These are phyloP conservation scores for Catamblyrhynchus diadema DNA, from an alignment of 2,797 vertebrate genomes.

Conservation along the genomic window DNA sequence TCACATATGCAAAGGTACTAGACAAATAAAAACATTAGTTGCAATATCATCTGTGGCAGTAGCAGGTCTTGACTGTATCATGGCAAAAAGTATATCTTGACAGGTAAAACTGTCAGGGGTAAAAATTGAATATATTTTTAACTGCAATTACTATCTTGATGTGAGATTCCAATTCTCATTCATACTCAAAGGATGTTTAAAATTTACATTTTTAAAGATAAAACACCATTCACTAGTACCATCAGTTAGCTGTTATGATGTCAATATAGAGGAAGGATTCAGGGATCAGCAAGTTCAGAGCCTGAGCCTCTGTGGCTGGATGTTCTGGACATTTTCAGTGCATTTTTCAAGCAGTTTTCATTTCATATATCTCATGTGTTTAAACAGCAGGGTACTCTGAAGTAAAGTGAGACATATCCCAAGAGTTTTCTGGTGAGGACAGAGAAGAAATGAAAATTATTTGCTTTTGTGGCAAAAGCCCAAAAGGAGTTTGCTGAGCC, in stretches of 20 bases:
- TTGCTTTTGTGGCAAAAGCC: not conserved
- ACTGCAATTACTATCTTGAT: not conserved
- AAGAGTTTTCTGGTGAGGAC: not conserved
- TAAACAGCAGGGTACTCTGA: not conserved
- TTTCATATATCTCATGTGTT: not conserved
- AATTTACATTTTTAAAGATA: not conserved
- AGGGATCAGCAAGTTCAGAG: not conserved
- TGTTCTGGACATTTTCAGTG: not conserved
- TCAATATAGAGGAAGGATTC: not conserved
- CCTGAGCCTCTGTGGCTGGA: not conserved
- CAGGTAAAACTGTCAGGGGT: not conserved
- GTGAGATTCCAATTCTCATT: not conserved
- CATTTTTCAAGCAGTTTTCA: not conserved
- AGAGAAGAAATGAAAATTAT: not conserved
- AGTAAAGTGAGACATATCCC: not conserved
- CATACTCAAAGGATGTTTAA: not conserved
- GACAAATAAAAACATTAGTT: not conserved
- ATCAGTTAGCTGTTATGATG: not conserved
- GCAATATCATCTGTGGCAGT: not conserved
- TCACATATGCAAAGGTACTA: not conserved
- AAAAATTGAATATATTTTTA: not conserved
- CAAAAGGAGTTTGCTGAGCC: not conserved
- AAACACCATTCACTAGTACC: not conserved
- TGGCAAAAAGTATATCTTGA: not conserved
- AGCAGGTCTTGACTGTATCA: not conserved